Percentiles rank a stretch among this genome's conserved stretches.
phyloP scores from a whole-genome alignment of 2,797 vertebrate species.

The Cyclura pinguis region DNA sequence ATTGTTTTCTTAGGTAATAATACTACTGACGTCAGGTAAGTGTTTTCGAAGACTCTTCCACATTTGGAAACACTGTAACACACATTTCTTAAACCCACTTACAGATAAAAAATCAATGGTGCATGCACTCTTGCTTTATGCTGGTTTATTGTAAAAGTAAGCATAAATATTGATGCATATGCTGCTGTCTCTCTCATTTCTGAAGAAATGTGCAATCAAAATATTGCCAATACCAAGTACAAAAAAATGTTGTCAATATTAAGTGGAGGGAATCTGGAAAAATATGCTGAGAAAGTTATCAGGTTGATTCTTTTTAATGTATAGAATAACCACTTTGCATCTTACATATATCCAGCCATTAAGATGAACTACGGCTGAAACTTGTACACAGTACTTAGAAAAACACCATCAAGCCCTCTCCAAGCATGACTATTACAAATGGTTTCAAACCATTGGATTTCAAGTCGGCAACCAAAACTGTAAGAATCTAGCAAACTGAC shows the following conservation, averaged over 20 bases:
- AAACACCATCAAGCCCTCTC: not conserved
- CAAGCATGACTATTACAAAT: not conserved
- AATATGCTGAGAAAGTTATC: conserved; percentile 10
- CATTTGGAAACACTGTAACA: not conserved
- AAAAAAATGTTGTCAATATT: conserved; percentile 10
- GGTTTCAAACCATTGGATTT: not conserved
- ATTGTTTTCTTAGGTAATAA: not conserved
- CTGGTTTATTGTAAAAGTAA: conserved; percentile 33
- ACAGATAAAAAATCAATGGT: conserved; percentile 19
- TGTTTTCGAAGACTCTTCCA: not conserved
- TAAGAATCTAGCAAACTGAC: not conserved
- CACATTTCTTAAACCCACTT: not conserved
- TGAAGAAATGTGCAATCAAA: conserved; percentile 3
- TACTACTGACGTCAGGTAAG: not conserved
- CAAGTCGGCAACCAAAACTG: not conserved
- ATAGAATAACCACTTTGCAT: not conserved
- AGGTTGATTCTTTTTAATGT: conserved; percentile 16
- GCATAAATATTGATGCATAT: not conserved
- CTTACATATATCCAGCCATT: not conserved
- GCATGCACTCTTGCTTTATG: conserved; percentile 8
- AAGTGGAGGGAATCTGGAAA: conserved; percentile 11
- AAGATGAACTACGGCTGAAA: conserved; percentile 7
- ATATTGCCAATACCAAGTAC: conserved; percentile 16
- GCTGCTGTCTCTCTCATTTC: conserved; percentile 1
- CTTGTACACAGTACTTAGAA: not conserved